These are phyloP conservation scores for Aulostomus chinensis DNA, from an alignment of 2,797 vertebrate genomes.

Conservation along the genomic window DNA sequence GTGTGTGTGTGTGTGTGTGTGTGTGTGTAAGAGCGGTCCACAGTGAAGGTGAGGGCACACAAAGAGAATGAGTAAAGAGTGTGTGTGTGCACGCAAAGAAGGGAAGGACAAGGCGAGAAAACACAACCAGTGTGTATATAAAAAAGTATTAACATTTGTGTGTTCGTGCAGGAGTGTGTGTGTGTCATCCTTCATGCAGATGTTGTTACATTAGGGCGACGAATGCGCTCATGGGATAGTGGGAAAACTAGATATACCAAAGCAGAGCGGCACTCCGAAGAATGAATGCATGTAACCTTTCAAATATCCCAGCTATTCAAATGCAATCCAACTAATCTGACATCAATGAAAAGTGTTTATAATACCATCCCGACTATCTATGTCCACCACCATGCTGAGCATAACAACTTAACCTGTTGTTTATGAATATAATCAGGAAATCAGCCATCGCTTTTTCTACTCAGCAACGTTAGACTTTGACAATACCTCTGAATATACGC, in stretches of 20 bases:
- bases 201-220: constrained; percentile 52
- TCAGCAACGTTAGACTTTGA: constrained; percentile 38
- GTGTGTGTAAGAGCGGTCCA: not conserved
- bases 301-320: constrained; percentile 44
- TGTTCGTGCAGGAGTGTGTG: not conserved
- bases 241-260: not conserved
- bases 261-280: constrained; percentile 4
- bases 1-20: not conserved
- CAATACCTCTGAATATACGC: constrained; percentile 51
- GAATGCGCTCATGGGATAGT: constrained; percentile 37
- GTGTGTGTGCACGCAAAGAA: not conserved
- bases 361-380: constrained; percentile 24
- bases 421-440: constrained; percentile 57
- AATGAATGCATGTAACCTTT: constrained; percentile 26
- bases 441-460: constrained; percentile 39
- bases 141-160: no score
- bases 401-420: constrained; percentile 59
- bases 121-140: no score
- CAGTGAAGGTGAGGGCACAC: not conserved
- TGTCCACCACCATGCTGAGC: constrained; percentile 28
- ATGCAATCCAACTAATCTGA: constrained; percentile 42
- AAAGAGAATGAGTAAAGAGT: constrained; percentile 9
- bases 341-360: constrained; percentile 38
- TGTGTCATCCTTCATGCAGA: constrained; percentile 44
- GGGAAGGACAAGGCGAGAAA: not conserved